These are phyloP conservation scores for Ptilorrhoa leucosticta DNA, from an alignment of 2,113 vertebrate genomes.

Conservation along the genomic window DNA sequence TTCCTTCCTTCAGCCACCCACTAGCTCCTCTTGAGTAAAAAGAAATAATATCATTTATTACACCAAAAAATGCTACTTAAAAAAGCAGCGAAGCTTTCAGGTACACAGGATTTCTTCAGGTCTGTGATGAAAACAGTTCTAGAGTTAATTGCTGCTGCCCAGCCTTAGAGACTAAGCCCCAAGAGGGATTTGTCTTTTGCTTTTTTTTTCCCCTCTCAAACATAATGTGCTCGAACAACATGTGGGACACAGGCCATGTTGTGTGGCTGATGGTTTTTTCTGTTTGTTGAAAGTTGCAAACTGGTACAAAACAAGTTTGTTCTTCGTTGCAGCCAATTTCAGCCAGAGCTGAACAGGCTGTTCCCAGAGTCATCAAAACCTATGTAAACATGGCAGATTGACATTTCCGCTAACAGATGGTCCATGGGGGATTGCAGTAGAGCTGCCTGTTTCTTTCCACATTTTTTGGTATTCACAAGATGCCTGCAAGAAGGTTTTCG, in stretches of 20 bases:
- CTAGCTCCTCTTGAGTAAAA: neutral
- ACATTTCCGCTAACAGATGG: slow-evolving; percentile 64
- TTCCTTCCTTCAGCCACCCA: neutral
- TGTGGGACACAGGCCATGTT: slow-evolving; percentile 49
- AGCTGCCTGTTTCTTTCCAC: slow-evolving; percentile 51
- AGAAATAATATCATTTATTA: neutral
- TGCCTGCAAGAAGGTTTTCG: slow-evolving; percentile 52
- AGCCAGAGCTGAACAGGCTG: slow-evolving; percentile 62
- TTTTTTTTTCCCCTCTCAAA: neutral
- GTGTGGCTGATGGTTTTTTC: slow-evolving; percentile 38
- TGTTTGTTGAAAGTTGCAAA: slow-evolving; percentile 65
- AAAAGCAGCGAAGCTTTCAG: neutral
- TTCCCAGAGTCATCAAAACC: slow-evolving; percentile 68
- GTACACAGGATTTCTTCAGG: neutral
- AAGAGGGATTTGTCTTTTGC: neutral
- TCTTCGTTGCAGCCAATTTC: slow-evolving; percentile 62
- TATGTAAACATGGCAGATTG: slow-evolving; percentile 69
- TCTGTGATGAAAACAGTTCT: neutral
- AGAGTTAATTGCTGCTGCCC: neutral
- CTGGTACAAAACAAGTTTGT: slow-evolving; percentile 67
- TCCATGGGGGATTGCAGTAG: slow-evolving; percentile 45
- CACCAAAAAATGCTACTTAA: neutral
- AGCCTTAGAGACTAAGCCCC: neutral
- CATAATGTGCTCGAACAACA: slow-evolving; percentile 10
- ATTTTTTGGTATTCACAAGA: slow-evolving; percentile 58